Base-by-base conservation (phyloP, 2,113 vertebrate species). In the Chloroceryle aenea region DNA sequence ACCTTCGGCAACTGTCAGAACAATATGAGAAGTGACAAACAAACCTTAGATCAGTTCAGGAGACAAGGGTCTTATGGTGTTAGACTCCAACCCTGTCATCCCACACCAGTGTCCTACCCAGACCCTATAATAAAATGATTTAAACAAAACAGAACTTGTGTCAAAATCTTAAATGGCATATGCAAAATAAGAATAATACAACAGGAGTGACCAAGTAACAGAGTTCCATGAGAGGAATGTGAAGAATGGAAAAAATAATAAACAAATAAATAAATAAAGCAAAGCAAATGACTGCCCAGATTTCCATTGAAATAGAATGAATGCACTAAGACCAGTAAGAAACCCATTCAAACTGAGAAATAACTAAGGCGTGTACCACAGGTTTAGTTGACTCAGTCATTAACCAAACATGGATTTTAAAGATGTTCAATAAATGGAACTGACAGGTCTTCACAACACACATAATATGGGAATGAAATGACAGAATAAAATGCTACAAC, bases 301-400 rank as follows among this genome's bases (percentile, higher is more conserved):
- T 93, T 95, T 63, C 58, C 93, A 66, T 95, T 94, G 79, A 93
- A 58, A 52, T 91, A 85, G 59, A 90, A 87, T 76, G 73, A 73
- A 85, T 87, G 48, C 59, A 74, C 59, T 83, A 93, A 73, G 74
- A 43, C 66, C 53, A 91, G 78, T 40, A 94, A 96, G 75, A 80
- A 95, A 56, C 4, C 11, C 32, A n/a, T 94, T 95, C 88, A 76
- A 88, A 94, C 96, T 87, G 87, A 67, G 83, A 82, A 29, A 32
- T 85, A 93, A 73, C 20, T 50, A 90, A 85, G 50, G 59, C 50
- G 40, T 59, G 25, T 55, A 87, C 30, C 38, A 59, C 50, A 90
- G 71, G 85, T 93, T 96, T 91, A 83, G 58, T 76, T 88, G 45
- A 45, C 32, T 74, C 45, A 82, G 16, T 75, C 67, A 80, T 97